These are phyloP conservation scores for Syrrhaptes paradoxus DNA, from an alignment of 2,113 vertebrate species.

Conservation along the genomic window DNA sequence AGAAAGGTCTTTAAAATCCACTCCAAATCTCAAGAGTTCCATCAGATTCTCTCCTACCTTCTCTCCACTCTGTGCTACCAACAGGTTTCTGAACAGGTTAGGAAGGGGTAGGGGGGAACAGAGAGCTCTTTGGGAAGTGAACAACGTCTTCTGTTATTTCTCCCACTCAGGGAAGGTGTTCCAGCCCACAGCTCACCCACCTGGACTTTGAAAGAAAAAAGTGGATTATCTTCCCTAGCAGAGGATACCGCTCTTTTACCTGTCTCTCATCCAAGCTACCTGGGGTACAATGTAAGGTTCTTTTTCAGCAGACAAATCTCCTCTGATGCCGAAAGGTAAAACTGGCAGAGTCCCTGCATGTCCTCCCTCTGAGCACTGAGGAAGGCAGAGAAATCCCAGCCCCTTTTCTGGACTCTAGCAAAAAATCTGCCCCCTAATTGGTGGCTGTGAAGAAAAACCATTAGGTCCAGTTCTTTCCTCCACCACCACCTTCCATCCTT, in stretches of 20 bases:
- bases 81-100: background rate
- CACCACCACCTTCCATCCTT: background rate
- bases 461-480: background rate
- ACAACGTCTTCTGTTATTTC: background rate
- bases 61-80: background rate
- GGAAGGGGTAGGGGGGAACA: background rate
- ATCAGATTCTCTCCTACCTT: background rate
- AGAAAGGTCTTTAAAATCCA: background rate
- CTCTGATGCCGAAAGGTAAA: background rate
- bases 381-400: background rate
- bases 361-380: background rate
- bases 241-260: background rate
- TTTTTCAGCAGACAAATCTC: background rate
- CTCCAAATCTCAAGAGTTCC: background rate
- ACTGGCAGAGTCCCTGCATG: background rate
- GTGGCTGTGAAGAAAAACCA: background rate
- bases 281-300: background rate
- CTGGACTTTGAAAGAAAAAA: background rate
- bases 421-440: background rate
- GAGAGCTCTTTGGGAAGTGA: background rate
- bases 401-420: background rate
- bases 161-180: background rate
- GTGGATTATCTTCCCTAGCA: background rate
- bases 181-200: background rate
- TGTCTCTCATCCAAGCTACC: background rate